phyloP scores from a whole-genome alignment of 2,797 vertebrate species.

The Erpetoichthys calabaricus region DNA sequence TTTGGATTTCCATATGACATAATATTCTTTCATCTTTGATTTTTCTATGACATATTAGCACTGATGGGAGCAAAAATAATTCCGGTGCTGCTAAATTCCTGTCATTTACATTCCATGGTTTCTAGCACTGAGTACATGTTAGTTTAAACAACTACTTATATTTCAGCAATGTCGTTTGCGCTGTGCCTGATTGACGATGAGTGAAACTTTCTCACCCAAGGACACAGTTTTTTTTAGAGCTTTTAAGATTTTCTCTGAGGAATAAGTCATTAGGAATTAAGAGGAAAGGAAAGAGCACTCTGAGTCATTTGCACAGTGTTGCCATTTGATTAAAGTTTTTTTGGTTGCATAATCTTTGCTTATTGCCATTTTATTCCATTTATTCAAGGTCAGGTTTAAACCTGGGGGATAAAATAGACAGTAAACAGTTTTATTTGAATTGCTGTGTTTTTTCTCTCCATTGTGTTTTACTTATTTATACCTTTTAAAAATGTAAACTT shows the following conservation, averaged over 20 bases:
- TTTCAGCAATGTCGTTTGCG: conserved; percentile 39
- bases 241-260: conserved; percentile 41
- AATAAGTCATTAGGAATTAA: conserved; percentile 38
- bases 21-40: conserved; percentile 47
- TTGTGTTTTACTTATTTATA: neutral
- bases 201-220: conserved; percentile 42
- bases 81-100: conserved; percentile 10
- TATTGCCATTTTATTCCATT: no score
- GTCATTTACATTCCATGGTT: neutral
- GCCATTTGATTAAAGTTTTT: no score
- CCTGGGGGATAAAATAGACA: conserved; percentile 13
- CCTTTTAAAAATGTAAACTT: neutral
- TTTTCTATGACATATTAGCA: conserved; percentile 34
- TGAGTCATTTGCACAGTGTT: conserved; percentile 10
- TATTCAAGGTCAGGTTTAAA: conserved; percentile 20
- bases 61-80: conserved; percentile 35
- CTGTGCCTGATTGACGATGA: conserved; percentile 40
- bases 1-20: conserved; percentile 52
- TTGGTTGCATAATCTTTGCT: no score
- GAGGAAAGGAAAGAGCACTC: conserved; percentile 37
- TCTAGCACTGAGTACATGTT: conserved; percentile 32
- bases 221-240: conserved; percentile 37
- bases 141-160: conserved; percentile 33
- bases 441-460: conserved; percentile 4
- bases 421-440: conserved; percentile 14